These are phyloP conservation scores for Pelodytes ibericus DNA, from an alignment of 2,797 vertebrate species.

Conservation along the genomic window DNA sequence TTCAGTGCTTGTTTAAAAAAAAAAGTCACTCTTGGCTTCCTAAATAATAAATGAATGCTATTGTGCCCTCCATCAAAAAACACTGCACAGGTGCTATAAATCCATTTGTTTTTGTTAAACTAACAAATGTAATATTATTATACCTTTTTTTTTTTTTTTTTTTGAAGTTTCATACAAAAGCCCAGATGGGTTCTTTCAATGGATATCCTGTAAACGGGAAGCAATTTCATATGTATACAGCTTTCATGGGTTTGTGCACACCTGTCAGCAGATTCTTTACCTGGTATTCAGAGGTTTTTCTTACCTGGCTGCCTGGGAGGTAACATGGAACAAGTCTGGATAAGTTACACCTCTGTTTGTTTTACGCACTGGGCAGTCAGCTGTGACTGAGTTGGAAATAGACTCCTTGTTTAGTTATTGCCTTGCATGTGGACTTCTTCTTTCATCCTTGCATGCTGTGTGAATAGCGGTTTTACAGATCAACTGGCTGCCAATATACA, in stretches of 20 bases:
- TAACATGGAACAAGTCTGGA: constrained; percentile 31
- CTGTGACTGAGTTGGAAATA: constrained; percentile 40
- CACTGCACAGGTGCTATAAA: too few species aligned
- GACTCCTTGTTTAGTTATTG: constrained; percentile 32
- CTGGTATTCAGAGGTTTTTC: constrained; percentile 16
- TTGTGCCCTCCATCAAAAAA: too few species aligned
- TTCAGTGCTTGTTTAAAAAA: too few species aligned
- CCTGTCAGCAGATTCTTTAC: constrained; percentile 26
- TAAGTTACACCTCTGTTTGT: constrained; percentile 37
- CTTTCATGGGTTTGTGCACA: constrained; percentile 4
- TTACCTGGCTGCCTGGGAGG: constrained; percentile 39
- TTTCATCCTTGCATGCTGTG: not conserved
- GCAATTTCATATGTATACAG: not conserved
- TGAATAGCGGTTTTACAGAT: not conserved
- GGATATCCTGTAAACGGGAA: not conserved
- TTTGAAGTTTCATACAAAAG: too few species aligned
- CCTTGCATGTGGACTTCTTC: constrained; percentile 10
- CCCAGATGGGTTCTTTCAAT: too few species aligned
- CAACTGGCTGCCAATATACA: not conserved
- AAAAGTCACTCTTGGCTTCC: too few species aligned
- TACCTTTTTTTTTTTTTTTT: too few species aligned
- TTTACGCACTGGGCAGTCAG: constrained; percentile 31
- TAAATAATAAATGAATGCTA: too few species aligned
- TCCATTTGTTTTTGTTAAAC: too few species aligned
- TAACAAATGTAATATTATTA: too few species aligned